Evolutionary conservation across 2,113 vertebrate genomes (phyloP).

Genomic region (Apteryx owenii): DNA sequence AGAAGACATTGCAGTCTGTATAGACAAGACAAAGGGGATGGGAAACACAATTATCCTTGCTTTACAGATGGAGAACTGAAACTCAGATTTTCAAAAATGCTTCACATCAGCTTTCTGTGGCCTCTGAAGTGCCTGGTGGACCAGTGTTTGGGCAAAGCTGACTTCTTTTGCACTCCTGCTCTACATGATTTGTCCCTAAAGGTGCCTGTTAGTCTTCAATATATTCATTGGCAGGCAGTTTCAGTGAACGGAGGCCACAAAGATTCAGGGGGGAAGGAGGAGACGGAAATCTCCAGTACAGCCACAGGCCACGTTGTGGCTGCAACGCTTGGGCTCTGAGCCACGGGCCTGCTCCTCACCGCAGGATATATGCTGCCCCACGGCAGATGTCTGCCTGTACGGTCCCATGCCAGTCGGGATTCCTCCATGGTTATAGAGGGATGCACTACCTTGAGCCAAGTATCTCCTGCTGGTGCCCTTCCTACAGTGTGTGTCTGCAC

Average conservation of each 20-base stretch:
- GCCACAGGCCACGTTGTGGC: too few species aligned
- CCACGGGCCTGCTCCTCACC: neutral
- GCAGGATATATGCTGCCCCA: neutral
- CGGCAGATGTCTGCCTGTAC: fast-evolving
- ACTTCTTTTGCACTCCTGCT: neutral
- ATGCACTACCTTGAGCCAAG: neutral
- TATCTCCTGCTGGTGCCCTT: neutral
- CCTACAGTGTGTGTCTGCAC: fast-evolving
- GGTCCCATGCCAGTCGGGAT: neutral
- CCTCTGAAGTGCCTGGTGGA: neutral
- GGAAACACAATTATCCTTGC: neutral
- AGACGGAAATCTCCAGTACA: neutral
- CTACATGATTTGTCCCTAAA: neutral
- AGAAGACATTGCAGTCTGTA: neutral
- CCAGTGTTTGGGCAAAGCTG: neutral
- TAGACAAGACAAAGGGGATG: neutral
- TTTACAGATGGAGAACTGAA: neutral
- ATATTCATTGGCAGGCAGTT: neutral
- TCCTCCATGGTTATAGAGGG: neutral
- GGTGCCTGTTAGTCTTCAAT: neutral
- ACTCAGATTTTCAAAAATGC: neutral
- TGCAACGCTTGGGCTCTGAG: neutral
- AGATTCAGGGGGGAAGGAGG: neutral
- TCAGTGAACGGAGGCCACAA: neutral
- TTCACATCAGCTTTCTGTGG: neutral